phyloP scores from a whole-genome alignment of 2,113 vertebrate genomes.

The Amphiprion percula region DNA sequence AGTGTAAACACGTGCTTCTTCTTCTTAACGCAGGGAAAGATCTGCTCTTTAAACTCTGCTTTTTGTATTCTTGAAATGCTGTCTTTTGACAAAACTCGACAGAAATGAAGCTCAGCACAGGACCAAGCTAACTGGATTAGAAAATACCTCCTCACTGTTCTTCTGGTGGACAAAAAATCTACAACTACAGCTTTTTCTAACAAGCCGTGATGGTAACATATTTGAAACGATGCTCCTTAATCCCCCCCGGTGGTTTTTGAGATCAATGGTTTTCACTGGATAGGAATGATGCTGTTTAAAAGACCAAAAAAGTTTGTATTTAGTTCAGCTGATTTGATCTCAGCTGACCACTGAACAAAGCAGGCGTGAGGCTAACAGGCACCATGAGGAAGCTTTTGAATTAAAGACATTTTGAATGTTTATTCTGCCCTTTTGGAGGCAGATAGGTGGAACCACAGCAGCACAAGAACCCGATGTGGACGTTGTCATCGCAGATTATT shows the following conservation, averaged over 20 bases:
- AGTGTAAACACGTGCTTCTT: constrained; percentile 42
- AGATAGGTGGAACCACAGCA: not conserved
- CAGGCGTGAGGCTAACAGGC: not conserved
- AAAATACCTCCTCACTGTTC: constrained; percentile 15
- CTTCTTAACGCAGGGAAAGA: constrained; percentile 2
- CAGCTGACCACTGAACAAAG: not conserved
- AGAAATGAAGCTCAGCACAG: constrained; percentile 6
- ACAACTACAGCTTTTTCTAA: not conserved
- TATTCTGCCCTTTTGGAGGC: constrained; percentile 10
- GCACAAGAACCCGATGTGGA: not conserved
- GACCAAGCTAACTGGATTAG: constrained; percentile 31
- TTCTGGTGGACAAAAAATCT: not conserved
- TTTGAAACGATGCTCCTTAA: too few relatives aligned
- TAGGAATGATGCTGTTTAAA: not conserved
- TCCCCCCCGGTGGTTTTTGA: too few relatives aligned
- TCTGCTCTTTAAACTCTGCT: constrained; percentile 12
- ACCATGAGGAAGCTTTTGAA: not conserved
- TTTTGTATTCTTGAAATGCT: constrained; percentile 38
- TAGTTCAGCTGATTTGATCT: not conserved
- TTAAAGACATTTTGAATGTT: constrained; percentile 56
- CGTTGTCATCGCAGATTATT: not conserved
- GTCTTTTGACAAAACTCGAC: constrained; percentile 44
- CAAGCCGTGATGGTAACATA: not conserved
- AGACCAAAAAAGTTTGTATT: constrained; percentile 4
- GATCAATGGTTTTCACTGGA: not conserved